Evolutionary conservation across 1,140 invertebrate species (phyloP).

Genomic region (Radopholus similis): DNA sequence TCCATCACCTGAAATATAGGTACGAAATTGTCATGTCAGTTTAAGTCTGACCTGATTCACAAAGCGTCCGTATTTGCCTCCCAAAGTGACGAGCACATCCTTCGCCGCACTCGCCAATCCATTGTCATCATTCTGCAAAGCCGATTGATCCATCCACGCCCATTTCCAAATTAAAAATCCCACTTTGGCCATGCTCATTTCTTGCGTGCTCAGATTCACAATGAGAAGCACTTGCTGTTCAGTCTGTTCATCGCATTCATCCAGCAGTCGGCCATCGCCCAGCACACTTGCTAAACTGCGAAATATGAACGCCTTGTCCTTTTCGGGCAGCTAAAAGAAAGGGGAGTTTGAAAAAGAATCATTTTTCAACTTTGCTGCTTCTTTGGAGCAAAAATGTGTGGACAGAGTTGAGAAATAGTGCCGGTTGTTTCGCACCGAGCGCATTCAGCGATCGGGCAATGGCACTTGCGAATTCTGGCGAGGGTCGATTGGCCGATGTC

Average conservation of each 20-base stretch:
- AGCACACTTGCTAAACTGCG: conserved; percentile 37
- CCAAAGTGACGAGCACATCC: conserved; percentile 53
- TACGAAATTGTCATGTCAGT: background rate
- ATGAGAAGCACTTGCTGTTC: conserved; percentile 56
- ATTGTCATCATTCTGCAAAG: conserved; percentile 46
- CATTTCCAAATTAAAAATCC: too few relatives aligned
- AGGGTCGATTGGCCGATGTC: conserved; percentile 23
- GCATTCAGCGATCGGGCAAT: conserved; percentile 29
- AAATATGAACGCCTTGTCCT: conserved; percentile 43
- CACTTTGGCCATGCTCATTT: conserved; percentile 54
- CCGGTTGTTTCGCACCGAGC: conserved; percentile 41
- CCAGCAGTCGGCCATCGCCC: conserved; percentile 20
- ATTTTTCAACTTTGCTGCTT: conserved; percentile 21
- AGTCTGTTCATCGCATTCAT: conserved; percentile 53
- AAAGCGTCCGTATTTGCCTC: conserved; percentile 44
- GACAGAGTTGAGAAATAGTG: conserved; percentile 36
- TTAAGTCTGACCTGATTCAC: conserved; percentile 40
- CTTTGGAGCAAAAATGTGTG: conserved; percentile 48
- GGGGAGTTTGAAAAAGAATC: conserved; percentile 13
- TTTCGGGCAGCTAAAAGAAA: conserved; percentile 38
- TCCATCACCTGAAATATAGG: conserved; percentile 4
- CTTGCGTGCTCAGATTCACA: conserved; percentile 58
- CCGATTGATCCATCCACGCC: too few relatives aligned
- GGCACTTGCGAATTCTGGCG: conserved; percentile 22
- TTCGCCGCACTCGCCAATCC: conserved; percentile 53